phyloP scores from a whole-genome alignment of 2,888 invertebrate species.

The Clepsis dumicolana region DNA sequence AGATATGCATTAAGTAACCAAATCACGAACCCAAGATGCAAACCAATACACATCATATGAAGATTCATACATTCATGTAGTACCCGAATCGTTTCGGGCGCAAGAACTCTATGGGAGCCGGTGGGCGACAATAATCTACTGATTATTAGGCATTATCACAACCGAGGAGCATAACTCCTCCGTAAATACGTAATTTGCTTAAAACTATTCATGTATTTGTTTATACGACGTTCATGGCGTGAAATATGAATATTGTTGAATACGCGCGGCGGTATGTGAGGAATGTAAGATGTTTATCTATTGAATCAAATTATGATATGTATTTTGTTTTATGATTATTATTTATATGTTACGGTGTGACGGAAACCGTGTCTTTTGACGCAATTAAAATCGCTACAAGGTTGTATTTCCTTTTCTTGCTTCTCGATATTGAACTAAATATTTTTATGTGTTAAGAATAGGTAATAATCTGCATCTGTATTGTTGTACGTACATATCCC shows the following conservation, averaged over 20 bases:
- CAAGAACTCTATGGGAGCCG: slow-evolving; percentile 48
- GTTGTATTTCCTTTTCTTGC: not conserved
- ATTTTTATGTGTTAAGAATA: no score
- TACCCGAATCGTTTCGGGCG: slow-evolving; percentile 16
- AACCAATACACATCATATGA: not conserved
- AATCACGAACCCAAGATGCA: no score
- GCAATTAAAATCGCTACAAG: not conserved
- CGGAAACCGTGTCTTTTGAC: slow-evolving; percentile 9
- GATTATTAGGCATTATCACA: slow-evolving; percentile 75
- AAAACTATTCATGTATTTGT: slow-evolving; percentile 71
- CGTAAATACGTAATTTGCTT: slow-evolving; percentile 77
- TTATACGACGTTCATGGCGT: slow-evolving; percentile 71
- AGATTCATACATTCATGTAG: slow-evolving; percentile 6
- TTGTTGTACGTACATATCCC: no score
- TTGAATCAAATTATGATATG: slow-evolving; percentile 33
- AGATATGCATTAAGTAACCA: no score
- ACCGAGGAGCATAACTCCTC: slow-evolving; percentile 68
- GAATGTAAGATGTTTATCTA: slow-evolving; percentile 36
- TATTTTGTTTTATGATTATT: slow-evolving; percentile 25
- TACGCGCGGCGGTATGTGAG: slow-evolving; percentile 53
- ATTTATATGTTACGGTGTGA: slow-evolving; percentile 10
- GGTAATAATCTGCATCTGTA: no score
- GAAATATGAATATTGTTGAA: slow-evolving; percentile 57
- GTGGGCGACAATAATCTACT: slow-evolving; percentile 77
- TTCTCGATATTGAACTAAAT: not conserved